A percentile compares a stretch with the other conserved stretches of the same genome.
These are phyloP conservation scores for Bugulina stolonifera DNA, from an alignment of 2,888 invertebrate genomes.

Conservation along the genomic window DNA sequence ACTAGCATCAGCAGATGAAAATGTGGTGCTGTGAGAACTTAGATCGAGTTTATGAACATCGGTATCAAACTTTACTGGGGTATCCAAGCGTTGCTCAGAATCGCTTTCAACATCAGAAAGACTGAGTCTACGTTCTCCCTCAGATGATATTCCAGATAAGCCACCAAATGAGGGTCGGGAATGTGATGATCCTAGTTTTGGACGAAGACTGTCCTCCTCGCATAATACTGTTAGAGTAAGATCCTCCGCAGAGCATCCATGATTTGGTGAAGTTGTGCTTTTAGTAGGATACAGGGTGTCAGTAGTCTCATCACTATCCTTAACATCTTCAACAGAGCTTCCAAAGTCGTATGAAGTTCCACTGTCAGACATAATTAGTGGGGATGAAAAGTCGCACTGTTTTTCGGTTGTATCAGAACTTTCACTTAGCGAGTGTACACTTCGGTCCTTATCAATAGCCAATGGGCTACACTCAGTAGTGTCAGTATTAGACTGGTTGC, in stretches of 20 bases:
- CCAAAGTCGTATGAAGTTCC: conserved; percentile 23
- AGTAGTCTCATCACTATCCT: not conserved
- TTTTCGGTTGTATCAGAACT: conserved; percentile 13
- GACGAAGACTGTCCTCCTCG: too few species aligned
- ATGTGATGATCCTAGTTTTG: not conserved
- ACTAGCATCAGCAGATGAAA: conserved; percentile 14
- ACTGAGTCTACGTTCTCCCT: not conserved
- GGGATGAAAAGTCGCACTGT: not conserved
- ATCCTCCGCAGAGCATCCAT: not conserved
- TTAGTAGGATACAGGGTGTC: not conserved
- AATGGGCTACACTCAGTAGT: too few species aligned
- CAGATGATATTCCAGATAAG: conserved; percentile 5
- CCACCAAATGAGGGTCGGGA: not conserved
- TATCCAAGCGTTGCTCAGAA: not conserved
- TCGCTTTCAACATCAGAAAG: conserved; percentile 23
- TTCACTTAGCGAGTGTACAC: not conserved
- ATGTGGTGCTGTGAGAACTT: not conserved
- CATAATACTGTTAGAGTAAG: too few species aligned
- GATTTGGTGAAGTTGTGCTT: not conserved
- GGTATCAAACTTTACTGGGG: not conserved
- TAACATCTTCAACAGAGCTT: conserved; percentile 19
- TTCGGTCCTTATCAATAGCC: not conserved
- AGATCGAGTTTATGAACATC: too few species aligned
- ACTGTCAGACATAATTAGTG: conserved; percentile 5
- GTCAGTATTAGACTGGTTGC: too few species aligned